Percentiles rank a stretch among this genome's conserved stretches.
Evolutionary conservation across 2,888 invertebrate species (phyloP).

Genomic region (Caradrina clavipalpis): DNA sequence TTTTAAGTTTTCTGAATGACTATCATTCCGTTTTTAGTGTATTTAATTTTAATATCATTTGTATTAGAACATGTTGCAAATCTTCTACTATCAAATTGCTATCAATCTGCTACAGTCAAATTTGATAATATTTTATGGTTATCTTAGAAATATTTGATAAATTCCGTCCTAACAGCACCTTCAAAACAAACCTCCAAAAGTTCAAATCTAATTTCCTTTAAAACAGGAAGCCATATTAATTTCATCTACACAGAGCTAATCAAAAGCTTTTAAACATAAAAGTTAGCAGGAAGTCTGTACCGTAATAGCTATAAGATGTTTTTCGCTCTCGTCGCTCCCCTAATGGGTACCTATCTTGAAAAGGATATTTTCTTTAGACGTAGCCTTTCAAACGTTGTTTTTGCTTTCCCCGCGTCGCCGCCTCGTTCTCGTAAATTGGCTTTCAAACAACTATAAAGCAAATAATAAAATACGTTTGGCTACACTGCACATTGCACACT

Average conservation of each 20-base stretch:
- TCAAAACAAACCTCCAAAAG: conserved; percentile 1
- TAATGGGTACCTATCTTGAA: conserved; percentile 72
- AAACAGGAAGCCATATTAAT: conserved; percentile 49
- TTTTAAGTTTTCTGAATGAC: not conserved
- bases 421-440: conserved; percentile 73
- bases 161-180: not conserved
- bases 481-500: conserved; percentile 33
- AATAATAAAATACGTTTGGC: conserved; percentile 69
- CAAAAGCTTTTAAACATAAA: conserved; percentile 65
- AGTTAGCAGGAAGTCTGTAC: conserved; percentile 51
- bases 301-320: conserved; percentile 65
- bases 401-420: conserved; percentile 68
- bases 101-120: too few species aligned
- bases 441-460: conserved; percentile 74
- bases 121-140: not conserved
- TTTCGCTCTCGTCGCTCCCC: conserved; percentile 66
- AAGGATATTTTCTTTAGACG: conserved; percentile 72
- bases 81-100: too few species aligned
- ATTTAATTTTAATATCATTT: too few species aligned
- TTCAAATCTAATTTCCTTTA: conserved; percentile 40
- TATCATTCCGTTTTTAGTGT: not conserved
- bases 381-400: conserved; percentile 73
- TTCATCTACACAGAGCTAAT: conserved; percentile 55
- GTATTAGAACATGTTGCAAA: too few species aligned
- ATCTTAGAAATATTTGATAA: not conserved